phyloP scores from a whole-genome alignment of 2,797 vertebrate genomes.

The Coracias cyanogaster region DNA sequence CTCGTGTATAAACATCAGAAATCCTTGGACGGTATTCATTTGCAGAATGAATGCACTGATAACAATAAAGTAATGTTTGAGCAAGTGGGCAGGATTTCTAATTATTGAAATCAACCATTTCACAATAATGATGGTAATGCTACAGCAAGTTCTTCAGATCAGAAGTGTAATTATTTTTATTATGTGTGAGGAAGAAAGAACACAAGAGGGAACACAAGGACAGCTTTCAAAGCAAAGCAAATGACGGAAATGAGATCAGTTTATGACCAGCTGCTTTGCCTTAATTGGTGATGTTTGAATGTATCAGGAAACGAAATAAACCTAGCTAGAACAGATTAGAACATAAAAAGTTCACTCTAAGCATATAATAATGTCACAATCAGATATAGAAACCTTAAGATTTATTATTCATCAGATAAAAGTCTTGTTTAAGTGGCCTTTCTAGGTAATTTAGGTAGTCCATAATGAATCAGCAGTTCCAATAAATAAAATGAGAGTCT shows the following conservation, averaged over 20 bases:
- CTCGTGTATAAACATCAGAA: not conserved
- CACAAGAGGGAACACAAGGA: slow-evolving; percentile 7
- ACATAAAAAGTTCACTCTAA: not conserved
- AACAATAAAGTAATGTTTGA: not conserved
- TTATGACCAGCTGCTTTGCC: slow-evolving; percentile 52
- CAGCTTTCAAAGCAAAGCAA: slow-evolving; percentile 35
- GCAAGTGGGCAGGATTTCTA: not conserved
- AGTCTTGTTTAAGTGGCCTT: not conserved
- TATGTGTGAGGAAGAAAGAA: slow-evolving; percentile 46
- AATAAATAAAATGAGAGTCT: not conserved
- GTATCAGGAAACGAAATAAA: slow-evolving; percentile 36
- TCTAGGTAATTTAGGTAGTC: not conserved
- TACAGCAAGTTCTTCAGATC: not conserved
- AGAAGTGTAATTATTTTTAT: slow-evolving; percentile 49
- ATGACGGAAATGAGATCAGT: slow-evolving; percentile 32
- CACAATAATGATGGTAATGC: not conserved
- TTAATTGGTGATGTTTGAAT: slow-evolving; percentile 47
- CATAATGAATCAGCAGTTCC: not conserved
- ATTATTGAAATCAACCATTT: not conserved
- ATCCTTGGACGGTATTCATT: not conserved
- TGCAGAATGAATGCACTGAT: not conserved
- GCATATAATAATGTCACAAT: not conserved
- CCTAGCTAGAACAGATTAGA: not conserved
- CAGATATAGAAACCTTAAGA: not conserved
- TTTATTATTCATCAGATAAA: slow-evolving; percentile 19